Percentiles rank a stretch among this genome's conserved stretches.
These are phyloP conservation scores for Sternarchorhynchus goeldii DNA, from an alignment of 2,797 vertebrate genomes.

Conservation along the genomic window DNA sequence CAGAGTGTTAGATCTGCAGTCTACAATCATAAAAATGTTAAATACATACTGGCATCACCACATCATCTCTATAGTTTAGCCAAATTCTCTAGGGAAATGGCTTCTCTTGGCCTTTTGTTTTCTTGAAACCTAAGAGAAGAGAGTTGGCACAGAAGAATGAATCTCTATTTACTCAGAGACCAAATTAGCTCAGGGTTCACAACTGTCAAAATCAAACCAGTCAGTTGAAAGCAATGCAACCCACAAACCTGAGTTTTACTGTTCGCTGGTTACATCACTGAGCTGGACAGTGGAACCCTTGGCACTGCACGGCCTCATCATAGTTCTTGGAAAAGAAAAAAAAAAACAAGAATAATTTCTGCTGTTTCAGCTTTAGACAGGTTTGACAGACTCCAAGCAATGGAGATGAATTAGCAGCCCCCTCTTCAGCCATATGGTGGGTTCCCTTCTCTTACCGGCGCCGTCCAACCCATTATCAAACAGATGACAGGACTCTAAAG, in stretches of 20 bases:
- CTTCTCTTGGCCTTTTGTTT: no score
- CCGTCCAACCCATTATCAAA: constrained; percentile 52
- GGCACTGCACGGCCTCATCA: no score
- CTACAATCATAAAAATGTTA: neutral
- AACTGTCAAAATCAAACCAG: neutral
- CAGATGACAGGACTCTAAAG: constrained; percentile 23
- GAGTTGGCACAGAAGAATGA: no score
- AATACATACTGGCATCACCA: no score
- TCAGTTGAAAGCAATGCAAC: neutral
- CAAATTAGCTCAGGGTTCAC: no score
- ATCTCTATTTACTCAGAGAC: no score
- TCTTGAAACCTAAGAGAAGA: no score
- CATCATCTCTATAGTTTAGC: no score
- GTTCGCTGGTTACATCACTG: no score
- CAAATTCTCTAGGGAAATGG: no score
- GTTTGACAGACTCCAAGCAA: constrained; percentile 41
- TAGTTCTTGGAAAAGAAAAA: no score
- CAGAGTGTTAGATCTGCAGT: neutral
- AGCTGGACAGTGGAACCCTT: no score
- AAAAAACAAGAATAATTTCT: neutral
- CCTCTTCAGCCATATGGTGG: constrained; percentile 5
- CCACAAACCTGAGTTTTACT: neutral
- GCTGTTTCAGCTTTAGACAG: constrained; percentile 39
- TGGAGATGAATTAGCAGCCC: constrained; percentile 55
- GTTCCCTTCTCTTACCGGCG: constrained; percentile 42